Base-by-base conservation (phyloP, 2,113 vertebrate species). In the Cyphomyrus plagiostoma region DNA sequence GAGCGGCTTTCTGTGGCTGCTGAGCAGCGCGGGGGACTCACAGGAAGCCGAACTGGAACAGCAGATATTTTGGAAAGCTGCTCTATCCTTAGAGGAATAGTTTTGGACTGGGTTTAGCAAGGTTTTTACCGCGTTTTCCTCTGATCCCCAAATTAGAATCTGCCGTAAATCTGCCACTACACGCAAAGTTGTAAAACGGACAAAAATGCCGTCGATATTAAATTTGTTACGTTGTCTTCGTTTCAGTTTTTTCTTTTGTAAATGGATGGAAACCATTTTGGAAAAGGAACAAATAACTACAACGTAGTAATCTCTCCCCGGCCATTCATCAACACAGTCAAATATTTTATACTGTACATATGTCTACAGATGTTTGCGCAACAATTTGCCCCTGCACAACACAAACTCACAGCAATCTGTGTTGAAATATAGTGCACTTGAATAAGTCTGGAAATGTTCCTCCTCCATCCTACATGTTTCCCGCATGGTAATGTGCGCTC, bases 31-130 rank as follows among this genome's bases (percentile, higher is more conserved):
- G 21, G 53, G 42, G 35, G 53, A 42, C 39, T 80, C 74, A 53
- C 87, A 88, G 53, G 23, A 88, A 46, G 49, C 56, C 3, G 35
- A 39, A 42, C 17, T 80, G 74, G 74, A 80, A 80, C 35, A 42
- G 35, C 74, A 70, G 62, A 80, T 80, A 80, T 80, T 80, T 80
- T 80, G 74, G 74, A 80, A 80, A 80, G 74, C 74, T 15, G 35
- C 30, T 17, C n/a, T 80, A 11, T 80, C 74, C 74, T 39, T 80
- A 39, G 74, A n/a, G 35, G 5, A 80, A 80, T 42, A 70, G 4
- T 35, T 80, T 80, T 80, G 74, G 74, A 80, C 35, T 19, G 35
- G 35, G 11, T 80, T 77, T 80, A 42, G 74, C 30, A 39, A 80
- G 30, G 35, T 30, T 80, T 39, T 80, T 80, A 42, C 35, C n/a